Evolutionary conservation across 2,797 vertebrate genomes (phyloP).

Genomic region (Garrulus glandarius): DNA sequence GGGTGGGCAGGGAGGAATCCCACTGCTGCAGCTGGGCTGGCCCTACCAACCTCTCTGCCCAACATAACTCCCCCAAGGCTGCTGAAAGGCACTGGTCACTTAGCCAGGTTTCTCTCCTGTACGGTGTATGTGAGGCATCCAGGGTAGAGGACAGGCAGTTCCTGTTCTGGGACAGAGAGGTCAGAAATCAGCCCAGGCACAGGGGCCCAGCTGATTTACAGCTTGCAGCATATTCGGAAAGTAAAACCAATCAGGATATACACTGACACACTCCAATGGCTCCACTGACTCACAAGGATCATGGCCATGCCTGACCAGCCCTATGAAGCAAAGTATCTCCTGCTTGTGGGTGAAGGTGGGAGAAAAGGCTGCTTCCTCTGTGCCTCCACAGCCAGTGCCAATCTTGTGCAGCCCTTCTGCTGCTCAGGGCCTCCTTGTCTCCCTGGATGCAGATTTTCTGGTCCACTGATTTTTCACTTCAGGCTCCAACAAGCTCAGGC

Average conservation of each 20-base stretch:
- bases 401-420: neutral
- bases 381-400: neutral
- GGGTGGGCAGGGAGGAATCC: neutral
- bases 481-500: neutral
- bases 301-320: neutral
- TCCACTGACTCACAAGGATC: neutral
- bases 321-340: neutral
- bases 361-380: neutral
- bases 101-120: neutral
- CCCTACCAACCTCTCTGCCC: neutral
- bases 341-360: neutral
- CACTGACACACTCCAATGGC: accelerated
- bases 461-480: slow-evolving; percentile 2
- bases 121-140: accelerated
- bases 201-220: neutral
- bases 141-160: neutral
- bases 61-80: accelerated
- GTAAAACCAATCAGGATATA: neutral
- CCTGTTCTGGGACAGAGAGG: neutral
- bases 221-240: neutral
- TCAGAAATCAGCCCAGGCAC: neutral
- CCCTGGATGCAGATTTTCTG: neutral
- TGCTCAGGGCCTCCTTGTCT: neutral
- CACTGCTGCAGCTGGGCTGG: neutral
- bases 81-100: neutral